phyloP scores from a whole-genome alignment of 2,797 vertebrate species.

The Anguilla marmorata region DNA sequence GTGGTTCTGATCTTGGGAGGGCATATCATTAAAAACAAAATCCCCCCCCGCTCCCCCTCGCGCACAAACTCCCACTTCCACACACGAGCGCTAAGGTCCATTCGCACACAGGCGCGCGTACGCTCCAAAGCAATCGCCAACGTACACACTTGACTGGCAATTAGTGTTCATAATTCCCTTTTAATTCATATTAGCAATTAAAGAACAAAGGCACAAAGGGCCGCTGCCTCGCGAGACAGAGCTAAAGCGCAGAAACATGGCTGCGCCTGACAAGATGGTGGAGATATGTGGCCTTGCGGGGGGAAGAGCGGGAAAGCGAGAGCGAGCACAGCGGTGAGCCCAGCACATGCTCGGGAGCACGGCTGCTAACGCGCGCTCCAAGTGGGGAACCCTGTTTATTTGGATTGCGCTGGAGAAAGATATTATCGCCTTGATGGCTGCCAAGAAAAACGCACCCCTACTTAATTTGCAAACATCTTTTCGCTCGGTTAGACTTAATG shows the following conservation, averaged over 20 bases:
- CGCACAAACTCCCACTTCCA: not conserved
- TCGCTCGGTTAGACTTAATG: constrained; percentile 52
- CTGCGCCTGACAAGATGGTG: constrained; percentile 20
- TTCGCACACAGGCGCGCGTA: not conserved
- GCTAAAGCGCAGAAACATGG: constrained; percentile 27
- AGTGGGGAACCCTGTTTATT: constrained; percentile 53
- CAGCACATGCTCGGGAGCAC: not conserved
- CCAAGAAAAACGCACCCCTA: constrained; percentile 55
- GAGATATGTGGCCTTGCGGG: constrained; percentile 24
- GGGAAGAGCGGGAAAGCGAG: not conserved
- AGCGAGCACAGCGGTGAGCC: not conserved
- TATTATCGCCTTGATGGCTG: constrained; percentile 58
- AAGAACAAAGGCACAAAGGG: constrained; percentile 36
- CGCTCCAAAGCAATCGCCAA: constrained; percentile 10
- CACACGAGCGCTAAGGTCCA: not conserved
- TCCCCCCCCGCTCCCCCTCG: not conserved
- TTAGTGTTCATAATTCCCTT: constrained; percentile 46
- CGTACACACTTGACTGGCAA: constrained; percentile 22
- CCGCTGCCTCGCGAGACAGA: constrained; percentile 23
- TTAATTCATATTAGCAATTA: constrained; percentile 46
- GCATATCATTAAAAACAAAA: constrained; percentile 52
- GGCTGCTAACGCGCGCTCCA: not conserved
- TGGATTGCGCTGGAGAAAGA: constrained; percentile 54
- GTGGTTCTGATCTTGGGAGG: constrained; percentile 44
- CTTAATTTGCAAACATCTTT: constrained; percentile 56